phyloP scores from a whole-genome alignment of 2,888 invertebrate species.

The Prosopocoilus inquinatus region DNA sequence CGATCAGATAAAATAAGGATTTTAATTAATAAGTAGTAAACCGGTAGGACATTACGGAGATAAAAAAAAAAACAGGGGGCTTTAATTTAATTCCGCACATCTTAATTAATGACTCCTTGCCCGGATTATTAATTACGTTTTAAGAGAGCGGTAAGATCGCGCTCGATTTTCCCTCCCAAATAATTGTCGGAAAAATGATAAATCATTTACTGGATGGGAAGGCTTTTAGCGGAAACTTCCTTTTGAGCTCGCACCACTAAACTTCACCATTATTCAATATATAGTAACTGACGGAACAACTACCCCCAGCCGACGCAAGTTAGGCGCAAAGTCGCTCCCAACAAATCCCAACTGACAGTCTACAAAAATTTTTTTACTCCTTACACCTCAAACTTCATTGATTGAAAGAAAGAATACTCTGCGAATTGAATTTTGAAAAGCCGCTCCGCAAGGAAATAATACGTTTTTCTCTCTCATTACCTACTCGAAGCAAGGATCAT shows the following conservation, averaged over 20 bases:
- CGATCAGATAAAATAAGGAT: too few relatives aligned
- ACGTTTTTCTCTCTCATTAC: not conserved
- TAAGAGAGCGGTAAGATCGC: too few relatives aligned
- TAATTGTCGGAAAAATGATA: not conserved
- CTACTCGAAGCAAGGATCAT: not conserved
- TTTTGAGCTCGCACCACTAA: conserved; percentile 1
- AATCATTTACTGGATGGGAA: not conserved
- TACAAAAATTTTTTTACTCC: not conserved
- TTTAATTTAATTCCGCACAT: too few relatives aligned
- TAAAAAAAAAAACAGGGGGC: too few relatives aligned
- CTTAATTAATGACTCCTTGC: too few relatives aligned
- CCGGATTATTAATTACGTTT: too few relatives aligned
- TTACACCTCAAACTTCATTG: not conserved
- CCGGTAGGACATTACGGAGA: too few relatives aligned
- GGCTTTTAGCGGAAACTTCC: conserved; percentile 2
- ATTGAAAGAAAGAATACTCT: not conserved
- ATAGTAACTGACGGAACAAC: not conserved
- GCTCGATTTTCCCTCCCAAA: too few relatives aligned
- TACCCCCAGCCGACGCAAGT: not conserved
- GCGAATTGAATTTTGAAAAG: not conserved
- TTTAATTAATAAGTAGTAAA: too few relatives aligned
- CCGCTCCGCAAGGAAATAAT: not conserved
- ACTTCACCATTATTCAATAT: not conserved
- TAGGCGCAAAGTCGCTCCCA: not conserved
- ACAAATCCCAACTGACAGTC: not conserved